A percentile compares a stretch with the other conserved stretches of the same genome.
These are phyloP conservation scores for Falcaria lacertinaria DNA, from an alignment of 2,888 invertebrate genomes.

Conservation along the genomic window DNA sequence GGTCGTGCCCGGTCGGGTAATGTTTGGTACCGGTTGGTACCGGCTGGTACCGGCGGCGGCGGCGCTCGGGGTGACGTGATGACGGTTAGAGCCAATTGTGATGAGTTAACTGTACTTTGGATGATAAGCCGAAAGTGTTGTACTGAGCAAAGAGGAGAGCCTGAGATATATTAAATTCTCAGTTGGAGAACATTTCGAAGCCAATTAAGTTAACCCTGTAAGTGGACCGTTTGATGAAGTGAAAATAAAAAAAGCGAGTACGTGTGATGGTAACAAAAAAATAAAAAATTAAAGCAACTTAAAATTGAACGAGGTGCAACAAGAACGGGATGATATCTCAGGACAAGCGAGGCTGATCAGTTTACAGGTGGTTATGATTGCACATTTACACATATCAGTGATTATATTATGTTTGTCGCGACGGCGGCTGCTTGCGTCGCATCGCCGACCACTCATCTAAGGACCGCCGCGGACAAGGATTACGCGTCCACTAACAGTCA, in stretches of 20 bases:
- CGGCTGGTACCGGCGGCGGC: conserved; percentile 21
- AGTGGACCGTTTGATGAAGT: conserved; percentile 78
- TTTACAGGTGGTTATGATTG: conserved; percentile 71
- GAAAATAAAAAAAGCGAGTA: conserved; percentile 76
- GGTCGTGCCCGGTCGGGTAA: background rate
- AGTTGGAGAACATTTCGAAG: conserved; percentile 69
- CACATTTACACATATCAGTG: conserved; percentile 74
- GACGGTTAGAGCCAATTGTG: conserved; percentile 78
- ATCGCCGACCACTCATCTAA: conserved; percentile 2
- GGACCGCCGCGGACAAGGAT: conserved; percentile 1
- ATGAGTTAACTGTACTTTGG: conserved; percentile 74
- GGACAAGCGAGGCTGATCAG: conserved; percentile 77
- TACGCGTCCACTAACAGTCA: background rate
- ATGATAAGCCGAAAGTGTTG: conserved; percentile 85
- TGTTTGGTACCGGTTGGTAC: conserved; percentile 11
- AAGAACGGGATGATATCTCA: conserved; percentile 76
- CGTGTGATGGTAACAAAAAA: conserved; percentile 72
- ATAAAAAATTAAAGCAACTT: conserved; percentile 70
- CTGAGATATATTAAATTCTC: conserved; percentile 83
- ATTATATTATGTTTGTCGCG: conserved; percentile 42
- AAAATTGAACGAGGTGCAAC: conserved; percentile 79
- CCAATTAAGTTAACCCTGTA: conserved; percentile 79
- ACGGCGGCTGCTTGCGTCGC: conserved; percentile 44
- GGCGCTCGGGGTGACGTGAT: conserved; percentile 34
- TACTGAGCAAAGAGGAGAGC: conserved; percentile 92